A percentile compares a stretch with the other conserved stretches of the same genome.
Conservation (phyloP, 2,797 vertebrate species). For the Argya squamiceps region DNA sequence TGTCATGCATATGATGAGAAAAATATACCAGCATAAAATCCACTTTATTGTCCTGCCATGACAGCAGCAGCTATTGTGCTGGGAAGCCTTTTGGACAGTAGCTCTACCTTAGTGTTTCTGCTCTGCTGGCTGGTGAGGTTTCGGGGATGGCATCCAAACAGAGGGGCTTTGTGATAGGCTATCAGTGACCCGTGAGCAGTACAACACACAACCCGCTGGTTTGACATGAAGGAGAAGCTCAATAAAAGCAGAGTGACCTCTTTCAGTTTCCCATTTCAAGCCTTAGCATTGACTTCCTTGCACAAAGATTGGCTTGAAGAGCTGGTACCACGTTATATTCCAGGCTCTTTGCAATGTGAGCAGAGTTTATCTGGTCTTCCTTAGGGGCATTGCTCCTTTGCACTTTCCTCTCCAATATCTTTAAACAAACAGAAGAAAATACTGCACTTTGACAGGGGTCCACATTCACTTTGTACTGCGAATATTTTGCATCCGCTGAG, state of each 20-base stretch:
- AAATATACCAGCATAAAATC: slow-evolving; percentile 82
- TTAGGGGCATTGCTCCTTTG: slow-evolving; percentile 21
- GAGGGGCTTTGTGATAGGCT: slow-evolving; percentile 92
- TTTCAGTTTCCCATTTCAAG: slow-evolving; percentile 75
- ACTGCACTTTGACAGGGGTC: not conserved
- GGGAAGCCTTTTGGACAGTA: slow-evolving; percentile 64
- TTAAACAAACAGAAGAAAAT: not conserved
- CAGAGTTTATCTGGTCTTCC: not conserved
- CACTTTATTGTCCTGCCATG: slow-evolving; percentile 80
- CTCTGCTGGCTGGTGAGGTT: slow-evolving; percentile 82
- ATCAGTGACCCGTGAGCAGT: slow-evolving; percentile 81
- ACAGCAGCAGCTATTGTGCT: slow-evolving; percentile 85
- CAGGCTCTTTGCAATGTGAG: not conserved
- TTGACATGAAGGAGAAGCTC: slow-evolving; percentile 81
- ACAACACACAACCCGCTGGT: slow-evolving; percentile 66
- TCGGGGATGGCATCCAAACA: slow-evolving; percentile 79
- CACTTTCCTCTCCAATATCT: not conserved
- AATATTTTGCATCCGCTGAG: not conserved
- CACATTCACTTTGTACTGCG: not conserved
- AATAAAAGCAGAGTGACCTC: slow-evolving; percentile 75
- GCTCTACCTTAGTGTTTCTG: slow-evolving; percentile 81
- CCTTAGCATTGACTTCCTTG: slow-evolving; percentile 41
- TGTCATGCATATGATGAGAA: slow-evolving; percentile 87
- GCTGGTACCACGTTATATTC: slow-evolving; percentile 15
- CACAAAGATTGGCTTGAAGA: slow-evolving; percentile 52